A percentile compares a stretch with the other conserved stretches of the same genome.
phyloP scores from a whole-genome alignment of 1,140 invertebrate genomes.

The Hypothenemus hampei region DNA sequence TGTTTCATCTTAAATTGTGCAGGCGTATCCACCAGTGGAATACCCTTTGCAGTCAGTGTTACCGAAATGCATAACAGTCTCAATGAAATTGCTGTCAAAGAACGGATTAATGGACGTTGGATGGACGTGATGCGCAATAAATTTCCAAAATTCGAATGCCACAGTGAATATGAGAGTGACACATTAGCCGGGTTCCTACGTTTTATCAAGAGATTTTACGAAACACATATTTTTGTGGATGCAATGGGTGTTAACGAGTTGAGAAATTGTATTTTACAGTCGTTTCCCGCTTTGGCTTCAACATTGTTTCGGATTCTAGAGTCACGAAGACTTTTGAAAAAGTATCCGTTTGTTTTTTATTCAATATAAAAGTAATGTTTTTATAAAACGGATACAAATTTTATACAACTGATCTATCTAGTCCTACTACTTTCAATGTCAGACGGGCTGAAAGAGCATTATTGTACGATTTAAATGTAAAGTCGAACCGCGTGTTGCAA shows the following conservation, averaged over 20 bases:
- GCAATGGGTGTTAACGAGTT: conserved; percentile 23
- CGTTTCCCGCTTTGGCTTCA: conserved; percentile 37
- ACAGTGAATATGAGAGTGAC: conserved; percentile 33
- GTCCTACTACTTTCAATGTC: no score
- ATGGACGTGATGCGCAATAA: conserved; percentile 29
- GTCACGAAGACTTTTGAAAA: conserved; percentile 22
- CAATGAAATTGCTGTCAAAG: conserved; percentile 27
- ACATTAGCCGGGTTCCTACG: conserved; percentile 34
- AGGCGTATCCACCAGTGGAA: conserved; percentile 29
- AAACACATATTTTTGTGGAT: conserved; percentile 7
- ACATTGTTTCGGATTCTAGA: conserved; percentile 37
- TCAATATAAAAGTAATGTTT: no score
- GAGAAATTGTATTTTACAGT: conserved; percentile 29
- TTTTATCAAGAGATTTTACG: conserved; percentile 34
- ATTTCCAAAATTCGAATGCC: conserved; percentile 32
- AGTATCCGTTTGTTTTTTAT: conserved; percentile 16
- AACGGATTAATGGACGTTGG: conserved; percentile 39
- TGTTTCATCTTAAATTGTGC: conserved; percentile 42
- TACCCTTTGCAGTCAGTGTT: conserved; percentile 23
- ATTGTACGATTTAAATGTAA: no score
- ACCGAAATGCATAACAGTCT: conserved; percentile 31
- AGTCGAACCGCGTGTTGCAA: no score
- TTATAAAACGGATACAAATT: no score
- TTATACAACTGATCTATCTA: no score
- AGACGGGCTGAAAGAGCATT: no score